Conservation (phyloP, 2,113 vertebrate genomes). For the Protobothrops flavoviridis region DNA sequence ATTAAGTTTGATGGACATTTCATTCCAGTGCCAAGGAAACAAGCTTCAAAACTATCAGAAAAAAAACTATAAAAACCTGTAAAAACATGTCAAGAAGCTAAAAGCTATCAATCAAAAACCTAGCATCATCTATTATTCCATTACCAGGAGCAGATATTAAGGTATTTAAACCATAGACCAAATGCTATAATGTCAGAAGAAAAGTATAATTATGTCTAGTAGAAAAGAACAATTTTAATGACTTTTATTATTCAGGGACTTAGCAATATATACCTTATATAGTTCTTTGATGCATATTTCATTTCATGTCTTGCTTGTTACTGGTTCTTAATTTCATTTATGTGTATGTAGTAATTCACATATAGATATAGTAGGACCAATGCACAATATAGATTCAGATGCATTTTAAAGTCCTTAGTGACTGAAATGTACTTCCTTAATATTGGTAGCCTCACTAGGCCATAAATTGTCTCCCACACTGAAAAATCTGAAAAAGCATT, state of each 20-base stretch:
- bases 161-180: neutral
- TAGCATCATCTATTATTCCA: neutral
- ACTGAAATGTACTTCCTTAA: neutral
- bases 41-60: neutral
- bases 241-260: neutral
- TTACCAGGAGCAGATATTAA: neutral
- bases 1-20: too few species aligned
- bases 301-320: neutral
- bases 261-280: neutral
- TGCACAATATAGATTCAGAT: neutral
- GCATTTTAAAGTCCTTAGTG: neutral
- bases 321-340: neutral
- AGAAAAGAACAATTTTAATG: neutral
- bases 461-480: neutral
- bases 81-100: neutral
- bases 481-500: neutral
- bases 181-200: too few species aligned
- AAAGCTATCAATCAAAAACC: neutral
- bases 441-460: neutral
- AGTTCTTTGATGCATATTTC: neutral
- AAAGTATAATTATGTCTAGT: neutral
- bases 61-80: neutral
- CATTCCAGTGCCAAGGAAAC: too few species aligned
- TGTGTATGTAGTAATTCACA: neutral
- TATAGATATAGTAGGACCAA: neutral